Percentiles rank a stretch among this genome's conserved stretches.
Evolutionary conservation across 2,797 vertebrate genomes (phyloP).

Genomic region (Parambassis ranga): DNA sequence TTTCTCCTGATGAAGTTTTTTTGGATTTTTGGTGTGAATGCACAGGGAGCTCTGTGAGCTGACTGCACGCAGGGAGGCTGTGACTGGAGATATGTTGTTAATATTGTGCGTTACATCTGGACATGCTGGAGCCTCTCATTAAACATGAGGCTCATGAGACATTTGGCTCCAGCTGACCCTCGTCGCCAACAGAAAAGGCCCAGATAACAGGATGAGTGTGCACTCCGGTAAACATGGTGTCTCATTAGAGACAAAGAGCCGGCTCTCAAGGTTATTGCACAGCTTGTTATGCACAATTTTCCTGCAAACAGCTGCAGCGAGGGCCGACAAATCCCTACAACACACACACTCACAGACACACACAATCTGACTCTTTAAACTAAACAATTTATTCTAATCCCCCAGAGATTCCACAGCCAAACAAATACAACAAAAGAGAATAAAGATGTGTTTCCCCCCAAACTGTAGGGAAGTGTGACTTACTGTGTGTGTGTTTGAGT

Average conservation of each 20-base stretch:
- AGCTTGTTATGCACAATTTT: not conserved
- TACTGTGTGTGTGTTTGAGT: not conserved
- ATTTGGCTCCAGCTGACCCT: not conserved
- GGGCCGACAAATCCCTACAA: slow-evolving; percentile 5
- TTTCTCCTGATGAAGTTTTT: no score
- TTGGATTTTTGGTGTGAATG: no score
- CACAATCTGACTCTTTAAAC: slow-evolving; percentile 12
- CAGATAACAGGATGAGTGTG: not conserved
- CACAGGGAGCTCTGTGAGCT: no score
- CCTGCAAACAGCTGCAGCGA: not conserved
- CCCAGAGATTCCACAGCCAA: not conserved
- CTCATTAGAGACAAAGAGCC: not conserved
- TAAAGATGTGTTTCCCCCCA: slow-evolving; percentile 26
- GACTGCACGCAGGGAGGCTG: no score
- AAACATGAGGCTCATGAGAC: no score
- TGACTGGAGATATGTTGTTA: no score
- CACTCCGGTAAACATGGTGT: not conserved
- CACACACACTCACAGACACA: not conserved
- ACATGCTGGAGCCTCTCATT: no score
- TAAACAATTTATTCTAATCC: slow-evolving; percentile 29
- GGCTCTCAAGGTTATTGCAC: not conserved
- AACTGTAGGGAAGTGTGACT: not conserved
- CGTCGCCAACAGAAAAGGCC: not conserved
- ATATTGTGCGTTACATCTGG: no score
- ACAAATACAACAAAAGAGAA: slow-evolving; percentile 11